Percentiles rank a stretch among this genome's conserved stretches.
Evolutionary conservation across 1,140 invertebrate genomes (phyloP).

Genomic region (Phymorhynchus buccinoides): DNA sequence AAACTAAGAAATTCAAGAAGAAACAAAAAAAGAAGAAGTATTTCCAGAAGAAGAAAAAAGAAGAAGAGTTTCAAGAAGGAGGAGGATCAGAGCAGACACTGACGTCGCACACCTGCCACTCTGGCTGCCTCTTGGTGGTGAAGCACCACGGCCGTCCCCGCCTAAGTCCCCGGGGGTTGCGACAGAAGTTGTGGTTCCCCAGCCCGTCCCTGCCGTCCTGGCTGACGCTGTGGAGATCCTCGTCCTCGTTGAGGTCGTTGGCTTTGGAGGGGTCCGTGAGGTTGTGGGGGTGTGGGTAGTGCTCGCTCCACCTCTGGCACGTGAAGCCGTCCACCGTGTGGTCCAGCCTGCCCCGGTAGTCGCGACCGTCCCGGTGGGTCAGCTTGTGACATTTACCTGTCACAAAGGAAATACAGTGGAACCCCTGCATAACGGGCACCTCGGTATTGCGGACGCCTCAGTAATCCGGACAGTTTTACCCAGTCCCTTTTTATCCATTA

Average conservation of each 20-base stretch:
- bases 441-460: too few species aligned
- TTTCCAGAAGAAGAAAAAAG: too few species aligned
- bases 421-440: too few species aligned
- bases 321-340: slow-evolving; percentile 62
- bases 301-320: slow-evolving; percentile 67
- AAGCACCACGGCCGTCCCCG: slow-evolving; percentile 62
- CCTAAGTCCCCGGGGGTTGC: slow-evolving; percentile 53
- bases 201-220: slow-evolving; percentile 55
- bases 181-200: slow-evolving; percentile 62
- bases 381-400: slow-evolving; percentile 60
- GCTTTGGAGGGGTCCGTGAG: slow-evolving; percentile 36
- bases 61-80: neutral
- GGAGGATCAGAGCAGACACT: slow-evolving; percentile 37
- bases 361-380: slow-evolving; percentile 58
- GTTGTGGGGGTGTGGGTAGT: slow-evolving; percentile 66
- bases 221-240: slow-evolving; percentile 15
- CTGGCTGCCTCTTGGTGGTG: slow-evolving; percentile 51
- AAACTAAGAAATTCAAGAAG: too few species aligned
- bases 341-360: slow-evolving; percentile 63
- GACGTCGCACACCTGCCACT: slow-evolving; percentile 64
- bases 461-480: too few species aligned
- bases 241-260: neutral
- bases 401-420: neutral
- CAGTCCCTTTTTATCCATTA: too few species aligned
- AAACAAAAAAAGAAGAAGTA: too few species aligned